Evolutionary conservation across 2,797 vertebrate species (phyloP).

Genomic region (Moxostoma hubbsi): DNA sequence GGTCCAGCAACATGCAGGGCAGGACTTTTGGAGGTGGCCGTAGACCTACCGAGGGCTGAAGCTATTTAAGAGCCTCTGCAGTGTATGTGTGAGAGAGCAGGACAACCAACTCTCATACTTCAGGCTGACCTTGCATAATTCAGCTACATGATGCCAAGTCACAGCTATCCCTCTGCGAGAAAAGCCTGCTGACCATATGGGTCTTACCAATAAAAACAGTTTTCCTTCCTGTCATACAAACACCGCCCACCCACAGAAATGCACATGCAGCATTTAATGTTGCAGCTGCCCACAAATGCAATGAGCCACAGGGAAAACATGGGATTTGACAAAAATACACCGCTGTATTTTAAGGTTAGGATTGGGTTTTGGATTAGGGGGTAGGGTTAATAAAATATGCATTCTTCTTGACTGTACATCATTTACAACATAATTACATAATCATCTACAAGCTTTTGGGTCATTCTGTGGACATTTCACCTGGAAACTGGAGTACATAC

Average conservation of each 20-base stretch:
- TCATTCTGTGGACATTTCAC: too few relatives aligned
- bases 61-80: constrained; percentile 56
- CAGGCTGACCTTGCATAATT: constrained; percentile 63
- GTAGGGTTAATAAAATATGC: too few relatives aligned
- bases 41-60: constrained; percentile 46
- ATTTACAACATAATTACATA: too few relatives aligned
- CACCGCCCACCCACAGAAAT: constrained; percentile 22
- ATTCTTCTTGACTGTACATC: too few relatives aligned
- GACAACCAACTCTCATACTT: constrained; percentile 46
- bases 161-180: constrained; percentile 44
- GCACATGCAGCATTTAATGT: constrained; percentile 41
- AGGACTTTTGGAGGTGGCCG: constrained; percentile 20
- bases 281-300: constrained; percentile 33
- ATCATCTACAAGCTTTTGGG: too few relatives aligned
- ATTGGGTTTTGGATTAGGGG: too few relatives aligned
- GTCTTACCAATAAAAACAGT: constrained; percentile 47
- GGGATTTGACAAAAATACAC: constrained; percentile 29
- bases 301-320: constrained; percentile 30
- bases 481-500: too few relatives aligned
- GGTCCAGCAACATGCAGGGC: constrained; percentile 27
- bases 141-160: constrained; percentile 50
- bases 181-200: constrained; percentile 58
- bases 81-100: constrained; percentile 16
- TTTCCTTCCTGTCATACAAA: constrained; percentile 45
- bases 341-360: background rate